Conservation (phyloP, 1,140 invertebrate species). For the Neodiprion fabricii region DNA sequence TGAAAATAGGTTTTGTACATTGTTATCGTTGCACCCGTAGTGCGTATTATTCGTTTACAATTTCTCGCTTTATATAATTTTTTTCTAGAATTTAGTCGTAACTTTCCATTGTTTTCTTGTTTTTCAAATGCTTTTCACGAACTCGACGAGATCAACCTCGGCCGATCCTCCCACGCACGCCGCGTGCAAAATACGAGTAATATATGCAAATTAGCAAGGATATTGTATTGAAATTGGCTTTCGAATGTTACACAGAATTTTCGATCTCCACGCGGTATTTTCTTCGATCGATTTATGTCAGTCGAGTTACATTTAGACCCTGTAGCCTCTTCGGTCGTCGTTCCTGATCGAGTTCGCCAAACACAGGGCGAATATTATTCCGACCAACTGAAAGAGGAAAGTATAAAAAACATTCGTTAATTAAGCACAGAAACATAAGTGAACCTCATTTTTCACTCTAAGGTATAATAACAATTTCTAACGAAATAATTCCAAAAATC, state of each 20-base stretch:
- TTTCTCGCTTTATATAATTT: too few relatives aligned
- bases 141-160: too few relatives aligned
- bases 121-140: too few relatives aligned
- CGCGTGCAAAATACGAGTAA: too few relatives aligned
- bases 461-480: not conserved
- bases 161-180: too few relatives aligned
- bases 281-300: not conserved
- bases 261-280: not conserved
- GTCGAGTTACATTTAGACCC: conserved; percentile 35
- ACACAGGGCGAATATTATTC: conserved; percentile 85
- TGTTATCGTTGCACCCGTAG: too few relatives aligned
- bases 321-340: conserved; percentile 69
- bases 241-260: not conserved
- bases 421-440: not conserved
- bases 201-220: too few relatives aligned
- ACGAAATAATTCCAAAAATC: conserved; percentile 15
- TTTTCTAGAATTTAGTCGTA: too few relatives aligned
- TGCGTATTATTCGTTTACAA: too few relatives aligned
- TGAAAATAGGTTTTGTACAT: too few relatives aligned
- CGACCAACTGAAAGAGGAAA: conserved; percentile 69
- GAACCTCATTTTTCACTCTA: conserved; percentile 12
- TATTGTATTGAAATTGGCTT: too few relatives aligned
- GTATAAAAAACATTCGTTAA: conserved; percentile 16
- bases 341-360: conserved; percentile 75
- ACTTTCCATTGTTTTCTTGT: too few relatives aligned